These are phyloP conservation scores for Cariama cristata DNA, from an alignment of 2,113 vertebrate genomes.

Conservation along the genomic window DNA sequence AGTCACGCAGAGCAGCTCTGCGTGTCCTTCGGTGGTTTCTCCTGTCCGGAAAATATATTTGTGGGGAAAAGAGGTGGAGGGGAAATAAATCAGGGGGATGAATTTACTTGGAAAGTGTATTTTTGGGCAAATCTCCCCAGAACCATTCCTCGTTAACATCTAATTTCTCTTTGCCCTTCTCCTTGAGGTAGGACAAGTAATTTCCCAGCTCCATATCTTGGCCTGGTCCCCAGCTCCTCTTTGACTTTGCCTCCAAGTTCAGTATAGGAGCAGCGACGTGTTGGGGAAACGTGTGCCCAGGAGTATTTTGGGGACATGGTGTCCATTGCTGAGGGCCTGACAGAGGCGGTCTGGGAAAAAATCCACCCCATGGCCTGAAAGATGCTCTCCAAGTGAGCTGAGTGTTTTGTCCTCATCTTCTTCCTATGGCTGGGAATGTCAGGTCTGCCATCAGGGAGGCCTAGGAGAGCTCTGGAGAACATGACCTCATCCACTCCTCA, in stretches of 20 bases:
- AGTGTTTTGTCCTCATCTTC: neutral
- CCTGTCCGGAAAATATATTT: neutral
- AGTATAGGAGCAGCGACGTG: rapidly evolving
- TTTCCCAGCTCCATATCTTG: neutral
- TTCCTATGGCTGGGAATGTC: neutral
- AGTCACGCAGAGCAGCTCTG: neutral
- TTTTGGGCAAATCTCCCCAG: neutral
- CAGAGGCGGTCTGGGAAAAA: neutral
- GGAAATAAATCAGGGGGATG: neutral
- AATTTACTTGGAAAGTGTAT: neutral
- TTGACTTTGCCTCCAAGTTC: neutral
- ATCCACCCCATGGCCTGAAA: neutral
- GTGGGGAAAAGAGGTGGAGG: neutral
- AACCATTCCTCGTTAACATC: rapidly evolving
- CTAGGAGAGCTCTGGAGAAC: neutral
- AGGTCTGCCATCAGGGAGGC: neutral
- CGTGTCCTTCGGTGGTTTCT: neutral
- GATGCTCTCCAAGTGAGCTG: neutral
- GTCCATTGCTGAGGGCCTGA: rapidly evolving
- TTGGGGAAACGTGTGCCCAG: rapidly evolving
- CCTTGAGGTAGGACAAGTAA: neutral
- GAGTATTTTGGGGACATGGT: rapidly evolving
- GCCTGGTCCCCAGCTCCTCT: neutral
- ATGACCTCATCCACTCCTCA: rapidly evolving
- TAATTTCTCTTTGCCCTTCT: neutral